Evolutionary conservation across 2,888 invertebrate genomes (phyloP).

Genomic region (Lissonota sp.): DNA sequence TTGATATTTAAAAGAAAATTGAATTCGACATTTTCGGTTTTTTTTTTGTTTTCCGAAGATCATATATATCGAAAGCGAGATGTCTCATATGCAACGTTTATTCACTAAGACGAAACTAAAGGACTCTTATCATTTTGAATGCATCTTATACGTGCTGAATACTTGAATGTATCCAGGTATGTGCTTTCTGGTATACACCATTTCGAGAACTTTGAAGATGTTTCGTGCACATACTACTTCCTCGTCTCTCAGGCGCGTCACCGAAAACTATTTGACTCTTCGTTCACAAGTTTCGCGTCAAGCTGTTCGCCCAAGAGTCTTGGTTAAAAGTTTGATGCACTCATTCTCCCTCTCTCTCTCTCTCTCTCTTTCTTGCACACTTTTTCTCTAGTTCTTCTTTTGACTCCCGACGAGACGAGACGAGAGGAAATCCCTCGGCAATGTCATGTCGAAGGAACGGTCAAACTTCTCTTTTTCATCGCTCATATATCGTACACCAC

Average conservation of each 20-base stretch:
- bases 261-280: conserved; percentile 56
- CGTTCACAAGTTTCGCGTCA: conserved; percentile 35
- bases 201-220: conserved; percentile 40
- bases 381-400: background rate
- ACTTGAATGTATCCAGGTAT: background rate
- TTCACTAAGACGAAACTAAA: too few species aligned
- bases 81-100: too few species aligned
- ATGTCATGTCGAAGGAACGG: conserved; percentile 37
- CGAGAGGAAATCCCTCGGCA: conserved; percentile 40
- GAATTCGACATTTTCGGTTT: too few species aligned
- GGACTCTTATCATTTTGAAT: too few species aligned
- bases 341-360: background rate
- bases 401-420: conserved; percentile 13
- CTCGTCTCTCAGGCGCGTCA: conserved; percentile 34
- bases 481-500: conserved; percentile 8
- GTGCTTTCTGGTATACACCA: conserved; percentile 24
- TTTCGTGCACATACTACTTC: conserved; percentile 28
- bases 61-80: too few species aligned
- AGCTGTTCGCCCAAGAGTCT: conserved; percentile 45
- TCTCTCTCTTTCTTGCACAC: conserved; percentile 6
- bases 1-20: too few species aligned
- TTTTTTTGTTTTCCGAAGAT: too few species aligned
- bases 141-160: conserved; percentile 1
- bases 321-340: conserved; percentile 35
- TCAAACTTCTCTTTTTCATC: conserved; percentile 34